phyloP scores from a whole-genome alignment of 2,797 vertebrate species.

The Nannoperca australis region DNA sequence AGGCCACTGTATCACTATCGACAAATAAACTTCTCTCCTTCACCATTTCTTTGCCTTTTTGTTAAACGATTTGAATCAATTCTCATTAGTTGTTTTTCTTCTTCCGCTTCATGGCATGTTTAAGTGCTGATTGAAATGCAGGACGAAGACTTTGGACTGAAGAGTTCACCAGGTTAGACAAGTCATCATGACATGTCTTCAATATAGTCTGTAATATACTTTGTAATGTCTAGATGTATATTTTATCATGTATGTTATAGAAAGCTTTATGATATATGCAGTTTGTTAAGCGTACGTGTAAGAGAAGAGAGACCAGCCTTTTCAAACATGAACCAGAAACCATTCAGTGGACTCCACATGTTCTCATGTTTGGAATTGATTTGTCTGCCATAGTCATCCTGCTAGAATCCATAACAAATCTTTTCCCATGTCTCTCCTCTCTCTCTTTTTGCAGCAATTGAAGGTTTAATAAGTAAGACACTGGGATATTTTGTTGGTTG shows the following conservation, averaged over 20 bases:
- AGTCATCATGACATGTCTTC: conserved; percentile 71
- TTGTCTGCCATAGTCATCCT: conserved; percentile 79
- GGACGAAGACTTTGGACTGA: conserved; percentile 85
- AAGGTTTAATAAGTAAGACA: conserved; percentile 92
- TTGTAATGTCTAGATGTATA: conserved; percentile 41
- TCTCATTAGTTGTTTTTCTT: conserved; percentile 82
- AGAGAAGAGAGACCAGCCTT: conserved; percentile 56
- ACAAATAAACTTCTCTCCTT: conserved; percentile 59
- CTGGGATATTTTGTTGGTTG: conserved; percentile 78
- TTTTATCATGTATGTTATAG: conserved; percentile 11
- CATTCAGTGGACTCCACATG: conserved; percentile 59
- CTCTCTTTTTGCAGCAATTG: conserved; percentile 88
- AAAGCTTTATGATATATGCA: conserved; percentile 17
- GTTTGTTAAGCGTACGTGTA: conserved; percentile 36
- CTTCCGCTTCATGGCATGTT: conserved; percentile 82
- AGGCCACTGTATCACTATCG: conserved; percentile 60
- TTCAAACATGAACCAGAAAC: conserved; percentile 67
- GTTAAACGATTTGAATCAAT: conserved; percentile 65
- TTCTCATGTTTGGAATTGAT: conserved; percentile 76
- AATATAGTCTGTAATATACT: conserved; percentile 42
- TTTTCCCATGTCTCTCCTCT: conserved; percentile 81
- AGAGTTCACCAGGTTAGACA: conserved; percentile 86
- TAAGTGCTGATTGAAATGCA: conserved; percentile 89
- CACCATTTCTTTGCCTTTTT: conserved; percentile 73
- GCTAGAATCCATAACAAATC: conserved; percentile 79